A percentile compares a stretch with the other conserved stretches of the same genome.
These are phyloP conservation scores for Quiscalus mexicanus DNA, from an alignment of 2,113 vertebrate genomes.

Conservation along the genomic window DNA sequence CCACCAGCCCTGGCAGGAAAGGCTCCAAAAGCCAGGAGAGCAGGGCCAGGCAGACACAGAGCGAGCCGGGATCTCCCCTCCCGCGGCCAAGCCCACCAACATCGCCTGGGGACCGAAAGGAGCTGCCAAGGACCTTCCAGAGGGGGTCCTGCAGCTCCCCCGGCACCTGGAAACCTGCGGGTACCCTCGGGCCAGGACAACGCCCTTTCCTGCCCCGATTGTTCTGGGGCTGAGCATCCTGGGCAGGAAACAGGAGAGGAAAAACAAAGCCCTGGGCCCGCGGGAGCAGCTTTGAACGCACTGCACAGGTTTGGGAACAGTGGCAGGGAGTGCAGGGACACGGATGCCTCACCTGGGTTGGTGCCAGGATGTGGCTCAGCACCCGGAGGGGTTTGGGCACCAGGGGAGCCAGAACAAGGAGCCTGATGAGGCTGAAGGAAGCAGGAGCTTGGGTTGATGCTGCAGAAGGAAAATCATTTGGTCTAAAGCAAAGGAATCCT, in stretches of 20 bases:
- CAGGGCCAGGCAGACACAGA: neutral
- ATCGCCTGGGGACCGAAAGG: rapidly evolving
- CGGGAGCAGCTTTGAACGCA: rapidly evolving
- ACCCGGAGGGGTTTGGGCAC: neutral
- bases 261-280: neutral
- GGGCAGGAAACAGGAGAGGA: neutral
- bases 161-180: rapidly evolving
- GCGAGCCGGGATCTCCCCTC: neutral
- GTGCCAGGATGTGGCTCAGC: neutral
- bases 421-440: neutral
- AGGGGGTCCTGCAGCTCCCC: neutral
- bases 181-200: neutral
- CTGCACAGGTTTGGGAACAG: neutral
- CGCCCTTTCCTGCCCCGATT: neutral
- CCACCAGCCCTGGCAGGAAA: neutral
- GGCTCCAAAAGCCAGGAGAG: neutral
- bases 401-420: neutral
- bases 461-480: neutral
- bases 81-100: neutral
- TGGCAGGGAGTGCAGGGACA: rapidly evolving
- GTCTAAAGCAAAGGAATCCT: neutral
- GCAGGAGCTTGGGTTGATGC: neutral
- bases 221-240: neutral
- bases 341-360: rapidly evolving
- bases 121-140: neutral